These are phyloP conservation scores for Teinopalpus imperialis DNA, from an alignment of 2,888 invertebrate species.

Conservation along the genomic window DNA sequence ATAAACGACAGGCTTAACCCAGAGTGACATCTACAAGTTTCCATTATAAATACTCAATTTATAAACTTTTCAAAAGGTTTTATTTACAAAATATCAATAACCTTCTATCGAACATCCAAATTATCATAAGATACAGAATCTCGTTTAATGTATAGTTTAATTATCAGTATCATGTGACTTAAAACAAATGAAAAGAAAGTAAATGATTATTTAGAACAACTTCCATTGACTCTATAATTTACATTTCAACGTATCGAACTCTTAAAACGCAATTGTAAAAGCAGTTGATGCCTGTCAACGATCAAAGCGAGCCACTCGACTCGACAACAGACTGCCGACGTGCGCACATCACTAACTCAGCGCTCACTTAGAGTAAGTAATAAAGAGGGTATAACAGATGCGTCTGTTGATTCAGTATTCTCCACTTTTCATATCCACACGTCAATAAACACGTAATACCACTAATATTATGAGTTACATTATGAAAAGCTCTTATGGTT, in stretches of 20 bases:
- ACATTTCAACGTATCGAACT: background rate
- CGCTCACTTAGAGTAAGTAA: constrained; percentile 18
- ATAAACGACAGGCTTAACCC: no score
- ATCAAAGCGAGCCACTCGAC: constrained; percentile 12
- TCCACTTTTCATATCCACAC: constrained; percentile 21
- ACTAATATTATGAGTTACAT: constrained; percentile 11
- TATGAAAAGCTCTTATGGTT: constrained; percentile 14
- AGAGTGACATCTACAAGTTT: no score
- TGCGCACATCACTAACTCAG: constrained; percentile 15
- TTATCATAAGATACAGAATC: no score
- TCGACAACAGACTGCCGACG: constrained; percentile 7
- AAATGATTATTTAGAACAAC: background rate
- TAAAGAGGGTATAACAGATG: constrained; percentile 24
- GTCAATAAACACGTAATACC: constrained; percentile 25
- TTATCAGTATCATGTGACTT: no score
- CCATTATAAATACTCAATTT: no score
- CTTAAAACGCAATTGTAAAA: constrained; percentile 5
- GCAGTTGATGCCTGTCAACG: constrained; percentile 6
- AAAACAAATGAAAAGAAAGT: background rate
- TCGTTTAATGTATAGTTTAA: no score
- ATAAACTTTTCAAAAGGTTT: no score
- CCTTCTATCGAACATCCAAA: no score
- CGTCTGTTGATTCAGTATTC: constrained; percentile 18
- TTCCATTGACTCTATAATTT: constrained; percentile 2
- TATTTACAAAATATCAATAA: no score